phyloP scores from a whole-genome alignment of 2,797 vertebrate genomes.

The Gallirallus australis region DNA sequence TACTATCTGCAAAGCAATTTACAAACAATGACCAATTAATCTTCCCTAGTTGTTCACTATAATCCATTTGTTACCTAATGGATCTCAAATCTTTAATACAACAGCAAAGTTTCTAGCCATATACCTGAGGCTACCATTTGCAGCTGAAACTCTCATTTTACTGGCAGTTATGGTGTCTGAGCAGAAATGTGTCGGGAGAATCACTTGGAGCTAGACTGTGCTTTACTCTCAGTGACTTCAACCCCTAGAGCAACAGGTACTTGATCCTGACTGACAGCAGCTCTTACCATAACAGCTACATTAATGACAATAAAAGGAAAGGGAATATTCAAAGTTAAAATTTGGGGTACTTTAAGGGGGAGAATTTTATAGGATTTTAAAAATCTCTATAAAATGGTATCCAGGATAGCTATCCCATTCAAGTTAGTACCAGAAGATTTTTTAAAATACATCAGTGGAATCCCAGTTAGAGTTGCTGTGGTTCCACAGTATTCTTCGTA shows the following conservation, averaged over 20 bases:
- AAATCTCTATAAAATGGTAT: neutral
- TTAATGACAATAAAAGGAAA: neutral
- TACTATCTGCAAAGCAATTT: slow-evolving; percentile 39
- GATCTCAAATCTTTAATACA: neutral
- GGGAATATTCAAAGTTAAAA: neutral
- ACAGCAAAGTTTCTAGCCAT: neutral
- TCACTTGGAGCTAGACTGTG: neutral
- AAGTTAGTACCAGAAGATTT: neutral
- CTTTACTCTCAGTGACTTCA: neutral
- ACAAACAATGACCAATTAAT: slow-evolving; percentile 54
- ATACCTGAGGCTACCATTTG: neutral
- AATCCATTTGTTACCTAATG: slow-evolving; percentile 48
- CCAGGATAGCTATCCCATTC: neutral
- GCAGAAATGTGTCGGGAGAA: neutral
- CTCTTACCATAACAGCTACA: neutral
- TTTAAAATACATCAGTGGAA: neutral
- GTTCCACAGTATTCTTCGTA: neutral
- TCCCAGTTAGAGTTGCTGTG: neutral
- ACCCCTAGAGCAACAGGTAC: neutral
- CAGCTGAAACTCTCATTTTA: neutral
- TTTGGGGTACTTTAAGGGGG: neutral
- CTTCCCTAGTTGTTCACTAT: neutral
- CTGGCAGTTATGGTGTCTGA: neutral
- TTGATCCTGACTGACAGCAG: neutral
- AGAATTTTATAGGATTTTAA: neutral